phyloP scores from a whole-genome alignment of 92 coral and sea anemone species.

The Porites divaricata region DNA sequence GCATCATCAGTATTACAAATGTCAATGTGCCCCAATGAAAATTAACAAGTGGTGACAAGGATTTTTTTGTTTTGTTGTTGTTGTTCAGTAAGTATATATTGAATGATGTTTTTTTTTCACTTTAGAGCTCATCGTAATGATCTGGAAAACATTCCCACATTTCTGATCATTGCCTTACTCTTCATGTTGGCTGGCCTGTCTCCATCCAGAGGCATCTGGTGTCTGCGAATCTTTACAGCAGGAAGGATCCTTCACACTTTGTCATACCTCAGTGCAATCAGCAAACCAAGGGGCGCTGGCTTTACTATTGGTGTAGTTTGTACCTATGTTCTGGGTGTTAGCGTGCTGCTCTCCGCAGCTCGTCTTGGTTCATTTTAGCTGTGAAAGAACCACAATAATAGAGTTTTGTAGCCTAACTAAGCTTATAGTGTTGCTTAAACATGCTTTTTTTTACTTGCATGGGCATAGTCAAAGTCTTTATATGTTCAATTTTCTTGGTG shows the following conservation, averaged over 20 bases:
- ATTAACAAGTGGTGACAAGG: background rate
- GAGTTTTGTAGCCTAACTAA: no score
- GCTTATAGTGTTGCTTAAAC: no score
- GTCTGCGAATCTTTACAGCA: constrained; percentile 80
- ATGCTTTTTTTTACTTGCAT: no score
- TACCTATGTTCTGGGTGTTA: constrained; percentile 31
- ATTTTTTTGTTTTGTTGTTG: background rate
- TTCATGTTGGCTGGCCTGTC: constrained; percentile 69
- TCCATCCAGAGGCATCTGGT: constrained; percentile 63
- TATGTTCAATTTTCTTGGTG: no score
- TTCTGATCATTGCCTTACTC: constrained; percentile 74
- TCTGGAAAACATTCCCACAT: constrained; percentile 85
- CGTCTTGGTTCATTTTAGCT: constrained; percentile 17
- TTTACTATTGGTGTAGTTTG: constrained; percentile 43
- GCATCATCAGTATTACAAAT: no score
- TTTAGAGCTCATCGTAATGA: constrained; percentile 87
- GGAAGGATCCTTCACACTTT: constrained; percentile 75
- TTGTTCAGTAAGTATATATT: no score
- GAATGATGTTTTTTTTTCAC: background rate
- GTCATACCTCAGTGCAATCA: constrained; percentile 41
- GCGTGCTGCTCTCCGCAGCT: constrained; percentile 23
- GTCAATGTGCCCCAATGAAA: no score
- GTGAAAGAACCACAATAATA: background rate
- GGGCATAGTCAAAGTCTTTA: no score
- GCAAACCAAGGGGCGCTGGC: constrained; percentile 10